Evolutionary conservation across 1,140 invertebrate species (phyloP).

Genomic region (Polypedilum pembai): DNA sequence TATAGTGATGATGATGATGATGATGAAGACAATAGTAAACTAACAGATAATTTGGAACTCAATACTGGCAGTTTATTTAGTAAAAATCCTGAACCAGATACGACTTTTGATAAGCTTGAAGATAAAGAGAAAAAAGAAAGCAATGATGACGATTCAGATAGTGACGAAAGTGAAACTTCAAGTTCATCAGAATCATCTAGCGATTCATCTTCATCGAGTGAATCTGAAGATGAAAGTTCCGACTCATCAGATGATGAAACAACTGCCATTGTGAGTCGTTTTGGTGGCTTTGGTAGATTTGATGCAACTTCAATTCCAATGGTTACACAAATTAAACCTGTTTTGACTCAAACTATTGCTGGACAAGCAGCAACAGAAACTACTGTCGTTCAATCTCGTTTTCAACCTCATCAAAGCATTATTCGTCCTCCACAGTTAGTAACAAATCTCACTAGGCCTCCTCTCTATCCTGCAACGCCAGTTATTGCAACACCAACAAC

Average conservation of each 20-base stretch:
- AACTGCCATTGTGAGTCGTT: neutral
- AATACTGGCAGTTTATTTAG: neutral
- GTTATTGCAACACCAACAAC: neutral
- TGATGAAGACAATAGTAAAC: neutral
- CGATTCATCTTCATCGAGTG: neutral
- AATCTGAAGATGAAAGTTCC: neutral
- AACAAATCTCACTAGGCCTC: neutral
- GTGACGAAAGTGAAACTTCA: neutral
- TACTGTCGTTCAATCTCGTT: neutral
- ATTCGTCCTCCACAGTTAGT: neutral
- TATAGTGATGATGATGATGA: neutral
- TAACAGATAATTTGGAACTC: neutral
- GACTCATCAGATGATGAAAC: neutral
- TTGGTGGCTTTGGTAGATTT: constrained; percentile 1
- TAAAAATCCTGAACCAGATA: neutral
- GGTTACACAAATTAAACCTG: constrained; percentile 12
- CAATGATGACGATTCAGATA: constrained; percentile 1
- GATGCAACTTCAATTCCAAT: constrained; percentile 1
- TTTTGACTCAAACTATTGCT: neutral
- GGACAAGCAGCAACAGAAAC: neutral
- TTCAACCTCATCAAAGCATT: constrained; percentile 4
- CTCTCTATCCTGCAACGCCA: neutral
- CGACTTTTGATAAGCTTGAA: neutral
- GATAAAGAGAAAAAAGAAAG: neutral
- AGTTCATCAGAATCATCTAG: neutral